Evolutionary conservation across 2,888 invertebrate genomes (phyloP).

Genomic region (Amphimallon solstitiale): DNA sequence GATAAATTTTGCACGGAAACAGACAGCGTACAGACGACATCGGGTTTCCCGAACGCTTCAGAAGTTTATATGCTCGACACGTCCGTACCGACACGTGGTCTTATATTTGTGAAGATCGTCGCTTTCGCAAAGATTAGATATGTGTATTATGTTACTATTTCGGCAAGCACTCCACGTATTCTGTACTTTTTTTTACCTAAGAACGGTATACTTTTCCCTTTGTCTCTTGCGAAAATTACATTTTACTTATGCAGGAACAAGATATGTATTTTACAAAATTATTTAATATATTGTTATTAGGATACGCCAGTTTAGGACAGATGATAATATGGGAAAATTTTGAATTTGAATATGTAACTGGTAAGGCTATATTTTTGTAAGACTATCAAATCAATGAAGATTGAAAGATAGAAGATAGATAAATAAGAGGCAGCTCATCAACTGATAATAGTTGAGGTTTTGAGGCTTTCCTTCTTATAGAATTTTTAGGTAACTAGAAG

Average conservation of each 20-base stretch:
- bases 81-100: constrained; percentile 23
- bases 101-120: constrained; percentile 34
- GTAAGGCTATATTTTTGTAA: too few species aligned
- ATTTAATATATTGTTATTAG: too few species aligned
- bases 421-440: too few species aligned
- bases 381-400: too few species aligned
- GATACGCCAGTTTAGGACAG: too few species aligned
- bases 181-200: constrained; percentile 19
- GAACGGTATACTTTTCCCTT: neutral
- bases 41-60: neutral
- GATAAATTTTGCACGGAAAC: constrained; percentile 27
- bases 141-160: constrained; percentile 37
- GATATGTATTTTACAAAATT: neutral
- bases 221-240: constrained; percentile 5
- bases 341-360: too few species aligned
- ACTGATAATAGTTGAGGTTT: too few species aligned
- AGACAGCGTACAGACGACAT: constrained; percentile 14
- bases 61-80: constrained; percentile 21
- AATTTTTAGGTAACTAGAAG: too few species aligned
- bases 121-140: constrained; percentile 39
- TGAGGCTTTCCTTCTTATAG: too few species aligned
- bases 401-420: too few species aligned
- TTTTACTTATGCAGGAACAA: neutral
- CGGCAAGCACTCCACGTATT: constrained; percentile 32
- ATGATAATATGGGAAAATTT: too few species aligned